Evolutionary conservation across 1,140 invertebrate species (phyloP), one percentile per base, ranked within the genome.

Genomic region (Zaprionus ghesquierei): DNA sequence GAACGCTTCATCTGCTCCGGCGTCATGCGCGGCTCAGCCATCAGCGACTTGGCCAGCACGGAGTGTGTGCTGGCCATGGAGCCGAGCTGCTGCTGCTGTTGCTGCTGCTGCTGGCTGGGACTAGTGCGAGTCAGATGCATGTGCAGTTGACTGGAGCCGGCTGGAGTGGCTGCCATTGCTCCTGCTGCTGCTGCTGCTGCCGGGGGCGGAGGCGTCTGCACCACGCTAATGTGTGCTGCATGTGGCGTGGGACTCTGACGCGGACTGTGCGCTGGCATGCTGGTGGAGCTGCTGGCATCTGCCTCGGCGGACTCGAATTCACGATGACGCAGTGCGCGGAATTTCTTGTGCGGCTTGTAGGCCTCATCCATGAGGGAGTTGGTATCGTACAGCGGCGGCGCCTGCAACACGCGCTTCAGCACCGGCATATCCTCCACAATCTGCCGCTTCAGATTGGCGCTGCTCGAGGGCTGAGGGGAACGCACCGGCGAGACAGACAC

Each of bases 271-370:
- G 84, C 79, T 8, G 79, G 75, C 50, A 89, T 65, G 69, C 84
- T 89, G 2, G 75, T 89, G 2, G 79, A 80, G 73, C 81, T 73
- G 78, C 79, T 68, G 81, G 92, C 29, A 93, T 97, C 96, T 2
- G 87, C 87, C 56, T 92, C 91, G 0, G 96, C 95, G 76, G 96
- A 95, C 25, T 96, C 95, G 4, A 94, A 95, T 76, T 96, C 96
- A 75, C 96, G 96, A 78, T 95, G 95, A 5, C 96, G 93, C 79
- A 96, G 92, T 0, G 96, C 96, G 3, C 97, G 94, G 94, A 98
- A 98, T 91, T 98, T 98, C 92, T 98, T 98, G 93, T 98, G 97
- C 49, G 97, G 97, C 85, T 98, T 97, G 93, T 98, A 98, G 1
- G 97, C 97, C 92, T 98, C 97, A 90, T 98, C 97, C 97, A 98